Conservation (phyloP, 2,113 vertebrate species). For the Meleagris gallopavo region DNA sequence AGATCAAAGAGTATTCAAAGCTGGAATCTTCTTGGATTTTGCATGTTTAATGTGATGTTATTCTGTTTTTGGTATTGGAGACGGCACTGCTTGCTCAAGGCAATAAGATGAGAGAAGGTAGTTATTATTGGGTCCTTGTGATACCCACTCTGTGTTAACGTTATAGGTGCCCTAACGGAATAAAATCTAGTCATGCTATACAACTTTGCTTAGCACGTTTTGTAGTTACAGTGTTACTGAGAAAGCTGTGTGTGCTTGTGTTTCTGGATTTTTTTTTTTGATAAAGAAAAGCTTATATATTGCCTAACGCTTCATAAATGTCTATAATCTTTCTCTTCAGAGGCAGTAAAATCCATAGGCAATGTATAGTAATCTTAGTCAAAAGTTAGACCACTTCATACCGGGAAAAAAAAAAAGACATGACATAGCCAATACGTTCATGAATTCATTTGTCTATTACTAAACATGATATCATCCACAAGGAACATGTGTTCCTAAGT, state of each 20-base stretch:
- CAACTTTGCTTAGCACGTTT: not conserved
- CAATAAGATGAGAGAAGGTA: not conserved
- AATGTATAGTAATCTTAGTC: not conserved
- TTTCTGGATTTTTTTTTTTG: not conserved
- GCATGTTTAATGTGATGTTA: conserved; percentile 29
- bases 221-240: not conserved
- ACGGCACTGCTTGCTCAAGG: conserved; percentile 3
- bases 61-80: not conserved
- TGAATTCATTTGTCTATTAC: not conserved
- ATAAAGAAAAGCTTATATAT: not conserved
- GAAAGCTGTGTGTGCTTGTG: not conserved
- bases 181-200: not conserved
- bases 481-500: conserved; percentile 39
- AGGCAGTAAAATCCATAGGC: not conserved
- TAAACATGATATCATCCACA: not conserved
- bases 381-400: not conserved
- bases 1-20: conserved; percentile 52
- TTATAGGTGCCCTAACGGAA: not conserved
- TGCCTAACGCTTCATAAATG: not conserved
- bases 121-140: not conserved
- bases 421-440: not conserved
- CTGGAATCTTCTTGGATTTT: not conserved
- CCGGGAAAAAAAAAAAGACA: not conserved
- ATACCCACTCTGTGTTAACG: not conserved
- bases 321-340: not conserved